Evolutionary conservation across 2,113 vertebrate species (phyloP).

Genomic region (Laticauda colubrina): DNA sequence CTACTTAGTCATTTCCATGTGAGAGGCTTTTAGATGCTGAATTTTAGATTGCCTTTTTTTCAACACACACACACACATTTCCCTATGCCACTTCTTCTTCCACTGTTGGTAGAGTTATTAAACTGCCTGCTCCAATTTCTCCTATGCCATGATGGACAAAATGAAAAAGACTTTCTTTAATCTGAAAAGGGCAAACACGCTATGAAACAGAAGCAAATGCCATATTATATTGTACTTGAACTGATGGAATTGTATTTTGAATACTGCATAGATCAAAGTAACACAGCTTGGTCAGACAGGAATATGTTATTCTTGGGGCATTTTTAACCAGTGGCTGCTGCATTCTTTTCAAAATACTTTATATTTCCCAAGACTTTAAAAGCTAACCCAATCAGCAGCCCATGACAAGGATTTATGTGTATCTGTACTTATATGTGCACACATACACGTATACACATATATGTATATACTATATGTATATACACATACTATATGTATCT

Average conservation of each 20-base stretch:
- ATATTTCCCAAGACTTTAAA: background rate
- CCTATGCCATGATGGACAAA: constrained; percentile 59
- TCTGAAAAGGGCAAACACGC: constrained; percentile 55
- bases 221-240: background rate
- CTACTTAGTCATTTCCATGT: constrained; percentile 61
- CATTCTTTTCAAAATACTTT: background rate
- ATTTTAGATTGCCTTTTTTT: constrained; percentile 68
- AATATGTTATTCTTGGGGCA: background rate
- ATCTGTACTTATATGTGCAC: background rate
- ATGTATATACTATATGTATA: too few species aligned
- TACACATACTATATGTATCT: too few species aligned
- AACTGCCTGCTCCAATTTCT: constrained; percentile 71
- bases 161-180: constrained; percentile 55
- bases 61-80: constrained; percentile 38
- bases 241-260: background rate
- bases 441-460: background rate
- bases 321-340: background rate
- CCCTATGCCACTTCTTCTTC: constrained; percentile 47
- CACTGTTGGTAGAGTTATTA: constrained; percentile 67
- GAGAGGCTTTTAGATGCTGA: constrained; percentile 64
- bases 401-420: background rate
- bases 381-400: background rate
- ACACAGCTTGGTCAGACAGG: background rate
- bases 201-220: constrained; percentile 47
- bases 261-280: background rate